These are phyloP conservation scores for human (Homo sapiens) DNA, from an alignment of 2,113 vertebrate genomes.

Conservation along the genomic window DNA sequence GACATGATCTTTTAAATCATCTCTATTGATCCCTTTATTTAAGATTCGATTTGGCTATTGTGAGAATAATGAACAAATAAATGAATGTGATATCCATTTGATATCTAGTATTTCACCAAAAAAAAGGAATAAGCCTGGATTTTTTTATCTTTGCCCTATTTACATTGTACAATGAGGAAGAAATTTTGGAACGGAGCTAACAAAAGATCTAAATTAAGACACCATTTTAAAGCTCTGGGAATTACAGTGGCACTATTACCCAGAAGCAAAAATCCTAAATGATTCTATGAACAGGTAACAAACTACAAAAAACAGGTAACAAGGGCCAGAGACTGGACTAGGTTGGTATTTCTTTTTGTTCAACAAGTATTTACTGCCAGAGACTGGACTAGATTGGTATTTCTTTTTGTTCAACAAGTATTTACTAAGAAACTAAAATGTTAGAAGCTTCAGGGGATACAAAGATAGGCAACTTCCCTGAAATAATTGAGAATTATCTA, in stretches of 20 bases:
- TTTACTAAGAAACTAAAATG: conserved; percentile 18
- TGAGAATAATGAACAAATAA: not conserved
- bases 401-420: not conserved
- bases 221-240: not conserved
- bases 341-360: not conserved
- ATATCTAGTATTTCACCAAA: not conserved
- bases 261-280: conserved; percentile 20
- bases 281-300: not conserved
- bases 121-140: not conserved
- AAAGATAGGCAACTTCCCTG: not conserved
- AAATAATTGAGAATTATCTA: not conserved
- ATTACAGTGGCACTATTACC: not conserved
- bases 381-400: not conserved
- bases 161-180: not conserved
- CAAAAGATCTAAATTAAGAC: conserved; percentile 41
- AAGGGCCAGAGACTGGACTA: not conserved
- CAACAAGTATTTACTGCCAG: no score
- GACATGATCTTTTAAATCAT: not conserved
- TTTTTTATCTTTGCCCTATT: conserved; percentile 36
- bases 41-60: not conserved
- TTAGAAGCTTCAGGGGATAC: not conserved
- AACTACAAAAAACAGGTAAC: not conserved
- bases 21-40: not conserved
- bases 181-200: not conserved
- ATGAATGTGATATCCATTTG: not conserved